Evolutionary conservation across 64 coral and sea anemone species (phyloP).

Genomic region (Montipora sp.): DNA sequence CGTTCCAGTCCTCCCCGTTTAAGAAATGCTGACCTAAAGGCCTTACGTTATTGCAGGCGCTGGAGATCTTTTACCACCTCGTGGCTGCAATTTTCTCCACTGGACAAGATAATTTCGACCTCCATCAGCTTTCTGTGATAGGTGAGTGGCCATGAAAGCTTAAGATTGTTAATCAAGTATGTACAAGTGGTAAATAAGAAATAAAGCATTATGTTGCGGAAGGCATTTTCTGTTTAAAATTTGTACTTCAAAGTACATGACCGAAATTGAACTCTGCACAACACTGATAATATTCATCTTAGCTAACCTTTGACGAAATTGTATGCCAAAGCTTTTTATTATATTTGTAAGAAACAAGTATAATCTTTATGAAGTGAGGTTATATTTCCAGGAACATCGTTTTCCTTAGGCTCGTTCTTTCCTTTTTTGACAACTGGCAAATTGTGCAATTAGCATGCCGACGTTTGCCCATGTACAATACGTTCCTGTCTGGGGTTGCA

Average conservation of each 20-base stretch:
- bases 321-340: not conserved
- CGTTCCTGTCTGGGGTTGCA: not conserved
- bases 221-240: not conserved
- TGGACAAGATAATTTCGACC: not conserved
- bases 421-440: not conserved
- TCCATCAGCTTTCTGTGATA: not conserved
- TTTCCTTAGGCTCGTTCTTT: not conserved
- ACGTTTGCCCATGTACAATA: not conserved
- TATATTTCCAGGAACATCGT: not conserved
- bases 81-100: slow-evolving; percentile 1
- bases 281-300: too few species aligned
- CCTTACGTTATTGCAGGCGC: slow-evolving; percentile 15
- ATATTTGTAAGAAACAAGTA: not conserved
- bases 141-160: not conserved
- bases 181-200: not conserved
- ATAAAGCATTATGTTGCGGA: not conserved
- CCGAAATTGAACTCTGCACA: not conserved
- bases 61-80: slow-evolving; percentile 21
- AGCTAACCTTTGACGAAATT: not conserved
- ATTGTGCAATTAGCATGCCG: not conserved
- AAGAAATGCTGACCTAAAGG: slow-evolving; percentile 7
- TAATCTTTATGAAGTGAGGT: not conserved
- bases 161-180: not conserved
- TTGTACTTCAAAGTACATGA: not conserved
- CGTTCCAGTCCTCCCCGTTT: not conserved